Conservation (phyloP, 1,140 invertebrate species). For the Conus ventricosus region DNA sequence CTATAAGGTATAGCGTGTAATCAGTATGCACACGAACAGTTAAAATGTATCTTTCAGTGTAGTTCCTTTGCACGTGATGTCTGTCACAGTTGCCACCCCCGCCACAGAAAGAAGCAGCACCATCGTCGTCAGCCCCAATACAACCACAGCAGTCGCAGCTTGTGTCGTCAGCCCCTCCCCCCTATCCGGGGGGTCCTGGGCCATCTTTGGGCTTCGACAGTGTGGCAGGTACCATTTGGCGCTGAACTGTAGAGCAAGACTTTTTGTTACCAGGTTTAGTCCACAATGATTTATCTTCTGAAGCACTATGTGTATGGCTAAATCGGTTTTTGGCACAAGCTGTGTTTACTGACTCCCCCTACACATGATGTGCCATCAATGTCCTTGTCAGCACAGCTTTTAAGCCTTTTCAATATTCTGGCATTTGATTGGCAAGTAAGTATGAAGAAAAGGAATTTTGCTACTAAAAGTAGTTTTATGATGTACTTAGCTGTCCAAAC, state of each 20-base stretch:
- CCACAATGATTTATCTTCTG: no score
- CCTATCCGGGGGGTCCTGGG: constrained; percentile 32
- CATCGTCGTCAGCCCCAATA: neutral
- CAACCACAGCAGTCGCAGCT: constrained; percentile 15
- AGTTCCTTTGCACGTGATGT: neutral
- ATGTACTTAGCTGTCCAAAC: no score
- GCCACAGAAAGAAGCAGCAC: neutral
- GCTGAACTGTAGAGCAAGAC: no score
- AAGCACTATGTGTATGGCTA: neutral
- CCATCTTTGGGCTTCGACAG: constrained; percentile 9
- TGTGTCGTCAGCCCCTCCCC: constrained; percentile 31
- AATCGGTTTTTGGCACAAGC: neutral
- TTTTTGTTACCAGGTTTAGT: no score
- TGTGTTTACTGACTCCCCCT: neutral
- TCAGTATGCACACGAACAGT: no score
- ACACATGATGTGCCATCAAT: neutral
- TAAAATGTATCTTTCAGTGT: neutral
- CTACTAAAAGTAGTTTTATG: no score
- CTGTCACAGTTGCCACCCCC: neutral
- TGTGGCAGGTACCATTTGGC: neutral
- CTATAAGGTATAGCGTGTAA: neutral
- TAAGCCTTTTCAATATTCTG: no score
- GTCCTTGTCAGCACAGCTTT: neutral
- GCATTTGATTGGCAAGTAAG: no score
- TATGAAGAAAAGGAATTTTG: no score